phyloP scores from a whole-genome alignment of 2,888 invertebrate species.

The Phyto melanocephala region DNA sequence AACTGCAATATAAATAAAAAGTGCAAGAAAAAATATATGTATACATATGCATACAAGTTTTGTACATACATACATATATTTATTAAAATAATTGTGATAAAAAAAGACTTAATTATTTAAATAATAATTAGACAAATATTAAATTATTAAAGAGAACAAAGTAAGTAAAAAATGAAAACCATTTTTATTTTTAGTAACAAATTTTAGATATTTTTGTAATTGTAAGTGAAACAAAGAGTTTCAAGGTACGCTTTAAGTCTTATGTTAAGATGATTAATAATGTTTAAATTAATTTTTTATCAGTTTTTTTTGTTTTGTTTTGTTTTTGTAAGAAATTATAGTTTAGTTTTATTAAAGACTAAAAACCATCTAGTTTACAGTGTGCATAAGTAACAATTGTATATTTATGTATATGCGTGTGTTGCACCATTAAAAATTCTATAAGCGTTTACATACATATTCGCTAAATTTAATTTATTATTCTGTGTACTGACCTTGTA shows the following conservation, averaged over 20 bases:
- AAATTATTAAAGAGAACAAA: neutral
- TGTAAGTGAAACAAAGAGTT: neutral
- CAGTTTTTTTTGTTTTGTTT: neutral
- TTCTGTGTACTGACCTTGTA: slow-evolving; percentile 50
- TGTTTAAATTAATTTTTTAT: neutral
- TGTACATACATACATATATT: too few relatives aligned
- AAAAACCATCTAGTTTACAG: too few relatives aligned
- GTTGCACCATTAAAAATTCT: neutral
- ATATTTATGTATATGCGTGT: neutral
- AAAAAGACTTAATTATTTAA: neutral
- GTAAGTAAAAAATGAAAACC: neutral
- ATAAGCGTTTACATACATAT: neutral
- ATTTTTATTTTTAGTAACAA: neutral
- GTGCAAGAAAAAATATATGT: neutral
- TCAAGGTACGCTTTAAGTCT: neutral
- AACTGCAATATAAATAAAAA: slow-evolving; percentile 17
- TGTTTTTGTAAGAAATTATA: too few relatives aligned
- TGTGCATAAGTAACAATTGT: neutral
- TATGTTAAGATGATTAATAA: neutral
- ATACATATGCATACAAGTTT: neutral
- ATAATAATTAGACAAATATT: neutral
- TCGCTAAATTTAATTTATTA: slow-evolving; percentile 17
- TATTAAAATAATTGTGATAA: neutral
- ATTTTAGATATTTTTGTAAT: neutral
- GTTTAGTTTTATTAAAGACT: too few relatives aligned